Base-by-base conservation (phyloP, 30 jellyfish, hydroid and myxozoan species). In the Turritopsis rubra region DNA sequence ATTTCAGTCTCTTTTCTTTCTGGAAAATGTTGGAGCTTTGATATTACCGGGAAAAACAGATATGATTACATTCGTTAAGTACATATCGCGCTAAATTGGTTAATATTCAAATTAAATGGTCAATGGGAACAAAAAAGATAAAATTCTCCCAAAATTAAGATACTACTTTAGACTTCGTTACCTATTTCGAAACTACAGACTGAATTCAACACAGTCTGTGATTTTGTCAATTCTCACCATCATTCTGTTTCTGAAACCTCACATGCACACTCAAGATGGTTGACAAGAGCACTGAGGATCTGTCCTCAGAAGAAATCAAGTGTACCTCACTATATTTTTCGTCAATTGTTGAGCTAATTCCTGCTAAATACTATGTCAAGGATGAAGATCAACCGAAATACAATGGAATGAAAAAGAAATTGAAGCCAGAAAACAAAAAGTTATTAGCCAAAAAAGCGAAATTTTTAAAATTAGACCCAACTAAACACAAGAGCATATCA, bases 391-490 rank as follows among this genome's bases (percentile, higher is more conserved):
- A 22, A 19, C 70, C 53, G 1, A 75, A 54, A 0, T 79, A 22
- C 1, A 26, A 76, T 23, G 89, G 90, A 17, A 81, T 73, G 78
- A 72, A 91, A 13, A 82, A 89, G 52, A 89, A 76, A 74, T 71
- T 41, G 29, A 66, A 66, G 25, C 28, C 28, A 26, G 89, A 88
- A 75, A 60, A 74, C 20, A 82, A 83, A 79, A 93, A 93, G 71
- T 72, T 54, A 71, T 75, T 93, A 28, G 96, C 94, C 26, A 93
- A 86, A 71, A 88, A 89, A 82, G 99, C 97, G 66, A 93, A 93
- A 65, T 66, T 81, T 60, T 73, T 73, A 54, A 88, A 89, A 31
- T 72, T 93, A 28, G 99, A 93, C 79, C 99, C 99, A 21, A 52
- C 81, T 26, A 65, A 65, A 41, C 94, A 88, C 78, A 93, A 88